Evolutionary conservation across 2,113 vertebrate species (phyloP), one percentile per base, ranked within the genome.

Genomic region (Trochalopteron elliotii): DNA sequence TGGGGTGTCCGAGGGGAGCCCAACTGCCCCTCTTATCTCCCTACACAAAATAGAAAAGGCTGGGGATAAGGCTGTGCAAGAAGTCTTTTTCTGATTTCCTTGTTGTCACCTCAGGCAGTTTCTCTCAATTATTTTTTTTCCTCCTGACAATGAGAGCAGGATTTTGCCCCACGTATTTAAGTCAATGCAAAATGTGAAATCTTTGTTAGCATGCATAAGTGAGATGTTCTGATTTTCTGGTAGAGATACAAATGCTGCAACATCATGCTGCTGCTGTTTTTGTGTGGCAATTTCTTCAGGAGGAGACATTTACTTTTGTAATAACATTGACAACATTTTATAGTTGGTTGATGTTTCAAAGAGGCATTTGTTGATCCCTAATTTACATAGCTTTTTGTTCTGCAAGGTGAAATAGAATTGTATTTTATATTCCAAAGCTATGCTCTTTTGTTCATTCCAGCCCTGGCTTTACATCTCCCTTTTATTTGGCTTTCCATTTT

Each of bases 341-440:
- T 75, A 64, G 52, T 52, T 80, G 35, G 42, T 56, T 22, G 44
- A 1, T 89, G 20, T 95, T 95, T 94, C 20, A 17, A 81, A 81
- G 49, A 67, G 30, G 44, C 31, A 47, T 89, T 89, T 93, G 68
- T 91, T 95, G 89, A 78, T 83, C 55, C 53, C 44, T 96, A 55
- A 96, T 96, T 96, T 96, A 90, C 82, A 89, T 71, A 92, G 53
- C 47, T 93, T 94, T 93, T 95, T 53, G 1, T 94, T 94, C 93
- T 88, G 37, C 53, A 83, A 76, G 31, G 76, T 18, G 6, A 94
- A 83, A 71, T 59, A 85, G 42, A 95, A 42, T 83, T 81, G 79
- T 81, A 30, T 55, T 96, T 83, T 59, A 57, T 83, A 52, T 96
- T 97, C 87, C 47, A 79, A 93, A 88, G 77, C n/a, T 94, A 69